Conservation (phyloP, 2,888 invertebrate species). For the Scaptomyza polygonia region DNA sequence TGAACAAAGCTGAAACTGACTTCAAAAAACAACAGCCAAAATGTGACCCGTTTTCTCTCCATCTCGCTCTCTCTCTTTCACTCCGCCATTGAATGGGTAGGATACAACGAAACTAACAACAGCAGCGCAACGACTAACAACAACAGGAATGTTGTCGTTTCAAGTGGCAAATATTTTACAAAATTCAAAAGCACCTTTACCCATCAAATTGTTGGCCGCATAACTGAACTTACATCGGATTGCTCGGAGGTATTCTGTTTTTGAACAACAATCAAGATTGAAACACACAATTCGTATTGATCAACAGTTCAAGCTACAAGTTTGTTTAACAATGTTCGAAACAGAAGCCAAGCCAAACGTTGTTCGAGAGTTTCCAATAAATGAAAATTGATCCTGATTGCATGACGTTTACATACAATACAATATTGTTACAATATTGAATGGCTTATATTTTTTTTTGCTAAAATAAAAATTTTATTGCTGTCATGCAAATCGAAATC, state of each 20-base stretch:
- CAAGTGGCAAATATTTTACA: slow-evolving; percentile 8
- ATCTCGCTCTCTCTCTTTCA: slow-evolving; percentile 5
- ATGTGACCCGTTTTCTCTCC: slow-evolving; percentile 21
- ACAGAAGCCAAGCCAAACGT: background rate
- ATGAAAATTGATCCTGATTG: background rate
- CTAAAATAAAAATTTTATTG: background rate
- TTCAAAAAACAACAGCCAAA: slow-evolving; percentile 20
- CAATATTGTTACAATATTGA: background rate
- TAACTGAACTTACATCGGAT: slow-evolving; percentile 1
- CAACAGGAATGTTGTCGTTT: background rate
- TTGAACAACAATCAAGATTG: slow-evolving; percentile 10
- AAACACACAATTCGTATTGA: background rate
- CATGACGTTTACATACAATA: background rate
- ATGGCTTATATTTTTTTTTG: background rate
- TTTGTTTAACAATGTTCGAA: background rate
- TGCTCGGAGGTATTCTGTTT: slow-evolving; percentile 2
- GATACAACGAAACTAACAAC: slow-evolving; percentile 6
- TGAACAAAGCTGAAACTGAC: slow-evolving; percentile 26
- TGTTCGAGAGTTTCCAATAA: background rate
- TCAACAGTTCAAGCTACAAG: background rate
- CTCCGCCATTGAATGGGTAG: slow-evolving; percentile 14
- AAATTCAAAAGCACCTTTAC: slow-evolving; percentile 5
- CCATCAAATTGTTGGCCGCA: slow-evolving; percentile 7
- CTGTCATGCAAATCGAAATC: background rate
- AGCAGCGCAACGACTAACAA: slow-evolving; percentile 2